Evolutionary conservation across 2,797 vertebrate genomes (phyloP), one percentile per base, ranked within the genome.

Genomic region (Pelochelys cantorii): DNA sequence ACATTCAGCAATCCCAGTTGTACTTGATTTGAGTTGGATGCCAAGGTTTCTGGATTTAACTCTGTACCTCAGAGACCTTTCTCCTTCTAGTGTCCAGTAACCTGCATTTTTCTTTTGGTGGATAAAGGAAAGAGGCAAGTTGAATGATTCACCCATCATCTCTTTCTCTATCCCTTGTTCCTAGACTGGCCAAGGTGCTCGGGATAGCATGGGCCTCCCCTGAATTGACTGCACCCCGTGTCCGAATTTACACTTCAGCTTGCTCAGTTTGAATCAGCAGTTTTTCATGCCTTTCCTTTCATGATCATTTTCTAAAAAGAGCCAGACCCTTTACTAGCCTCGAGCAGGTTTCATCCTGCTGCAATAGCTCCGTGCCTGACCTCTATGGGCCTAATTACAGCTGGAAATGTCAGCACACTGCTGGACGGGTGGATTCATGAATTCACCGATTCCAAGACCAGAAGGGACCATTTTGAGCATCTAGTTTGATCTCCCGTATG

Each of bases 51-150:
- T 18, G n/a, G 77, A 68, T 89, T 79, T 60, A 2, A 6, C 65
- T 75, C 71, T 10, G 59, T 9, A 14, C 6, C 83, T 13, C 0
- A 0, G 80, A 10, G 3, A 2, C 25, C 29, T 81, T 56, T 10
- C 25, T 15, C 56, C 85, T n/a, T 59, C 4, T 2, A 3, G 12
- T 25, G 5, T 1, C 42, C n/a, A 8, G 0, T 0, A 18, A 22
- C 14, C 57, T 82, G 20, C 37, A 5, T 55, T 31, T 11, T 53
- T 11, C 23, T 23, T 11, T 18, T 59, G 81, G 1, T 0, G 0
- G 42, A 37, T 42, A 23, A 42, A 11, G 37, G 23, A 42, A 75
- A 75, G 37, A 42, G 71, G 25, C 37, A 25, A 22, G 37, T 25
- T 25, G 37, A 75, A 48, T 25, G 71, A 75, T 42, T 75, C 71